Evolutionary conservation across 1,140 invertebrate genomes (phyloP).

Genomic region (Whitmania pigra): DNA sequence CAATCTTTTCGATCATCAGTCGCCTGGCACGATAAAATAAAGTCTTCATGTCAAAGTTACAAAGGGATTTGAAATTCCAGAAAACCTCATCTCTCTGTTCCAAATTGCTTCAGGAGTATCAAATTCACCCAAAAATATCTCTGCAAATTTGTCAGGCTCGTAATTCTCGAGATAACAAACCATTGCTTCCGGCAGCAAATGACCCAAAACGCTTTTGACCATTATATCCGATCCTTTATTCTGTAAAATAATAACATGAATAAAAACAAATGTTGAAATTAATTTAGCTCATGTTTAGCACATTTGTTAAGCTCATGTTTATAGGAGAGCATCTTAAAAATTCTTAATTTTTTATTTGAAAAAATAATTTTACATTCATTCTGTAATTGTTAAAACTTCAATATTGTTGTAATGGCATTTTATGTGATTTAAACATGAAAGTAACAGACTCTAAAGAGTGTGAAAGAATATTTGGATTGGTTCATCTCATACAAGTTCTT

Average conservation of each 20-base stretch:
- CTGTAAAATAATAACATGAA: constrained; percentile 30
- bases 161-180: constrained; percentile 97
- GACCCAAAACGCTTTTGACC: constrained; percentile 58
- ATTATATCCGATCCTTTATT: constrained; percentile 39
- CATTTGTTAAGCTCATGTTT: not conserved
- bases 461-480: no score
- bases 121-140: constrained; percentile 97
- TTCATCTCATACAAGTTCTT: no score
- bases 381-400: no score
- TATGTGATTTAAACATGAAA: no score
- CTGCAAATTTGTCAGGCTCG: constrained; percentile 91
- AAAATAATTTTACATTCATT: no score
- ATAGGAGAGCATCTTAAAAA: no score
- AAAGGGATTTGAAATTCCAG: constrained; percentile 28
- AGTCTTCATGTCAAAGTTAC: not conserved
- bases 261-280: constrained; percentile 3
- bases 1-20: constrained; percentile 89
- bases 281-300: not conserved
- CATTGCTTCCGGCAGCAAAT: constrained; percentile 94
- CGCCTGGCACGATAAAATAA: constrained; percentile 46
- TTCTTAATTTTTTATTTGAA: no score
- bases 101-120: constrained; percentile 93
- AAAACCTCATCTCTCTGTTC: constrained; percentile 50
- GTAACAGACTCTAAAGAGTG: no score
- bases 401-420: no score